Conservation (phyloP, 2,888 invertebrate species). For the Suillia variegata region DNA sequence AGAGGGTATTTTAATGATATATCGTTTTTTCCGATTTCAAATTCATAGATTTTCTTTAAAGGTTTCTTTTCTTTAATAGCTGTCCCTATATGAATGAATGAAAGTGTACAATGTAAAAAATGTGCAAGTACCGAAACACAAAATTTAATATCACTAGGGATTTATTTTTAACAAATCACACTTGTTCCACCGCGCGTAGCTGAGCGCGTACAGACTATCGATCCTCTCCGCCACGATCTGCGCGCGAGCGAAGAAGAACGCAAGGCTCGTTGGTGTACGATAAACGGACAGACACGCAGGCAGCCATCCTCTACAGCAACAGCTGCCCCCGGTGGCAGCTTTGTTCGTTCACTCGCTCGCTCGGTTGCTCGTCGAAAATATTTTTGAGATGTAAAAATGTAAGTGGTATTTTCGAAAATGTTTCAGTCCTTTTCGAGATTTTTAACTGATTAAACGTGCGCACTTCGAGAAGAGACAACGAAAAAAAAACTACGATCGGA, state of each 20-base stretch:
- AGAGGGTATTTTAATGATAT: too few species aligned
- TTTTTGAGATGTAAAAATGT: conserved; percentile 52
- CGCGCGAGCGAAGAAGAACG: background rate
- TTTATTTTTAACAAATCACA: conserved; percentile 57
- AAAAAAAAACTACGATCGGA: background rate
- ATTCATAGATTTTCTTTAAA: too few species aligned
- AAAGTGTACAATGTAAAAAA: too few species aligned
- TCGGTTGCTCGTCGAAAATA: background rate
- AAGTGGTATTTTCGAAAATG: conserved; percentile 51
- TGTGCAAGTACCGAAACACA: background rate
- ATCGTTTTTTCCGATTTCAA: too few species aligned
- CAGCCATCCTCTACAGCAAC: conserved; percentile 32
- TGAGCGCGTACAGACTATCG: conserved; percentile 9
- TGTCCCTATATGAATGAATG: background rate
- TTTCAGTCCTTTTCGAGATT: conserved; percentile 60
- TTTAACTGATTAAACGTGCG: conserved; percentile 52
- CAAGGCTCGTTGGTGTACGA: background rate
- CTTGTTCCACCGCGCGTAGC: conserved; percentile 44
- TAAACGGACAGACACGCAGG: conserved; percentile 6
- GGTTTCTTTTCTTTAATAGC: background rate
- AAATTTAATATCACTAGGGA: conserved; percentile 47
- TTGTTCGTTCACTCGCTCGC: conserved; percentile 2
- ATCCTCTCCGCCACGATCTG: conserved; percentile 28
- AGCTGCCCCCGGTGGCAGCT: conserved; percentile 19
- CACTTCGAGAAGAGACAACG: conserved; percentile 25